phyloP scores from a whole-genome alignment of 2,797 vertebrate species.

The Arctocebus calabarensis region DNA sequence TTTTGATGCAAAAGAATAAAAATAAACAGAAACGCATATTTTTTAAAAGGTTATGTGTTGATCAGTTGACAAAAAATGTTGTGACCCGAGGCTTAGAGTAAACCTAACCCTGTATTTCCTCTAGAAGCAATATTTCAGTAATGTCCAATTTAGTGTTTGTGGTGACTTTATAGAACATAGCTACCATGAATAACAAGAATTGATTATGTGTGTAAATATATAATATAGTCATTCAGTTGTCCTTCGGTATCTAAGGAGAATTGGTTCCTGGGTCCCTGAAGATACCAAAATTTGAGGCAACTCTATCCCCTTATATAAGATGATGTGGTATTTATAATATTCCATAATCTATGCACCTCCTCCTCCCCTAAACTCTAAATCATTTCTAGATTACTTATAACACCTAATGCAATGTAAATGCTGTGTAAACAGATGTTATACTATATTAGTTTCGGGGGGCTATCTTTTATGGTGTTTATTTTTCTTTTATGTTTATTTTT shows the following conservation, averaged over 20 bases:
- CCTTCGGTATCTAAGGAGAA: not conserved
- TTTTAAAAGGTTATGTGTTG: not conserved
- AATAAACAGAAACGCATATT: not conserved
- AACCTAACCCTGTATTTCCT: not conserved
- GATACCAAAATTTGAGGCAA: not conserved
- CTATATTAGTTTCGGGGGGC: not conserved
- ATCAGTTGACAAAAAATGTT: not conserved
- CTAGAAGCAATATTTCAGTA: not conserved
- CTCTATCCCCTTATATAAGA: not conserved
- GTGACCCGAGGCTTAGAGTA: not conserved
- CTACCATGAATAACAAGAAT: not conserved
- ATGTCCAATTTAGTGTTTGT: not conserved
- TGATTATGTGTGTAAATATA: not conserved
- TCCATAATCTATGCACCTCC: not conserved
- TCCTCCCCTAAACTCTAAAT: not conserved
- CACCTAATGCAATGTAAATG: not conserved
- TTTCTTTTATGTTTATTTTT: not conserved
- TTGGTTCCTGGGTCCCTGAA: not conserved
- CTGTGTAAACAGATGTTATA: not conserved
- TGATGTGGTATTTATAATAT: too few species aligned
- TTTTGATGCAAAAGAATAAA: too few species aligned
- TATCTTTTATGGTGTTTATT: not conserved
- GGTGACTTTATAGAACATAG: not conserved
- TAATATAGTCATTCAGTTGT: not conserved
- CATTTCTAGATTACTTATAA: not conserved